phyloP scores from a whole-genome alignment of 1,140 invertebrate genomes.

The Lycorma delicatula region DNA sequence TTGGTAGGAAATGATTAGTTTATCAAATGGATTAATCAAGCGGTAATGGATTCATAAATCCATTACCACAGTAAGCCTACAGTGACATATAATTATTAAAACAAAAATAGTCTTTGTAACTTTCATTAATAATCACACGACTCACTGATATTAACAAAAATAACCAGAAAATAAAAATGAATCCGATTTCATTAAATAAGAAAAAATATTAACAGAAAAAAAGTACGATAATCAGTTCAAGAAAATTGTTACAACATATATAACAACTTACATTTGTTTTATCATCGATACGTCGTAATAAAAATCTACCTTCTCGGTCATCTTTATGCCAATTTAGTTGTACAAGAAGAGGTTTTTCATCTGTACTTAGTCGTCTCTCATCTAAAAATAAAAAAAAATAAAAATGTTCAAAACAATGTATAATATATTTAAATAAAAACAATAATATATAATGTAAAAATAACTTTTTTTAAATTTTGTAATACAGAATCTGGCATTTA shows the following conservation, averaged over 20 bases:
- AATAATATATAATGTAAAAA: background rate
- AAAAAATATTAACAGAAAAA: too few species aligned
- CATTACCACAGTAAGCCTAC: too few species aligned
- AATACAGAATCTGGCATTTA: too few species aligned
- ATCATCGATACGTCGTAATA: constrained; percentile 81
- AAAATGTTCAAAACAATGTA: too few species aligned
- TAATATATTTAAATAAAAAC: constrained; percentile 15
- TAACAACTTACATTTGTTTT: constrained; percentile 51
- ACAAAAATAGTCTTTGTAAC: too few species aligned
- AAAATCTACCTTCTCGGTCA: constrained; percentile 92
- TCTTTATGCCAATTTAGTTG: constrained; percentile 99
- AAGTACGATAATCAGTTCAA: too few species aligned
- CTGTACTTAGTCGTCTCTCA: constrained; percentile 76
- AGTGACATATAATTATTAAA: too few species aligned
- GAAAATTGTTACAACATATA: too few species aligned
- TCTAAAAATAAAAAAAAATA: constrained; percentile 46
- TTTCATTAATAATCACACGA: too few species aligned
- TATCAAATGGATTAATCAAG: too few species aligned
- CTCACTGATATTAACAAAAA: background rate
- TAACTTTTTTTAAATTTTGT: background rate
- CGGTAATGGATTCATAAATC: too few species aligned
- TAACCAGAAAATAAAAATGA: background rate
- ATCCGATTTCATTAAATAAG: constrained; percentile 14
- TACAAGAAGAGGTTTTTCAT: constrained; percentile 93
- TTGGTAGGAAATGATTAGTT: too few species aligned